Percentiles rank a stretch among this genome's conserved stretches.
Conservation (phyloP, 2,797 vertebrate genomes). For the Liasis olivaceus region DNA sequence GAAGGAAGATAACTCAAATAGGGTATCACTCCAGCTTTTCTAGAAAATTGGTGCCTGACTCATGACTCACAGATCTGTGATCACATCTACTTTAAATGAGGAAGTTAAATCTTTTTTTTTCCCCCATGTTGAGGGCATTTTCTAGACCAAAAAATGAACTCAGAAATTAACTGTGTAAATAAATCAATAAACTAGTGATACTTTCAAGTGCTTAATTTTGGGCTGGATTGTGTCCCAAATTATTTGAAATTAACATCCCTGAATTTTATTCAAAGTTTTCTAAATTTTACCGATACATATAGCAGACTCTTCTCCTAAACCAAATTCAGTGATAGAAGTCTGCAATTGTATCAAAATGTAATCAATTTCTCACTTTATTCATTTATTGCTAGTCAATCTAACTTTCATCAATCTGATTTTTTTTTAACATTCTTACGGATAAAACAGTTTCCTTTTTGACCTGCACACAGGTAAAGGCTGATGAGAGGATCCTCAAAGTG, state of each 20-base stretch:
- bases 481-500: constrained; percentile 87
- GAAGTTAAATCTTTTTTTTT: not conserved
- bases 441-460: not conserved
- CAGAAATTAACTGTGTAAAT: not conserved
- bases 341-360: not conserved
- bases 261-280: not conserved
- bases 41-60: not conserved
- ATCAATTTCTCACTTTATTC: not conserved
- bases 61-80: not conserved
- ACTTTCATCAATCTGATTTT: not conserved
- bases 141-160: not conserved
- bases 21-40: not conserved
- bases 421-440: not conserved
- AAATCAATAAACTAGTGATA: not conserved
- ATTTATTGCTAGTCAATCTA: not conserved
- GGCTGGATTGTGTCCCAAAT: not conserved
- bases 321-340: not conserved
- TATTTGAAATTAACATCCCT: not conserved
- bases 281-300: not conserved
- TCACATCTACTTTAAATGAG: not conserved
- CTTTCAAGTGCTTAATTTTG: not conserved
- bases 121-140: not conserved
- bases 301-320: not conserved
- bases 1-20: not conserved
- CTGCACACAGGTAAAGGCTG: constrained; percentile 80